Evolutionary conservation across 2,113 vertebrate genomes (phyloP), one percentile per base, ranked within the genome.

Genomic region (Hylia prasina): DNA sequence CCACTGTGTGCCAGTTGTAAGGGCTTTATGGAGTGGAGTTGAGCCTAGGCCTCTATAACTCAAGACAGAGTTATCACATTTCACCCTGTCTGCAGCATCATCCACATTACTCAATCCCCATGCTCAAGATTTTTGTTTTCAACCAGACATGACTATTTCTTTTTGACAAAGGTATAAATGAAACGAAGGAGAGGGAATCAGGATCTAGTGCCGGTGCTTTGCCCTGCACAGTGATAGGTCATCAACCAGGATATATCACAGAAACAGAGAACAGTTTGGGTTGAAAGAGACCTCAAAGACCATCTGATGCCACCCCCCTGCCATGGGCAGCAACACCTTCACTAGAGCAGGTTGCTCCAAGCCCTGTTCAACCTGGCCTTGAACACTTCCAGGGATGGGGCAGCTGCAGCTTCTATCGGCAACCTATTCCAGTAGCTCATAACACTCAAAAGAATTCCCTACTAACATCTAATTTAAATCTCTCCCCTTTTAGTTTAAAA

Each of bases 31-130:
- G 80, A 95, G 75, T 7, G 2, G 71, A 92, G 75, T 14, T 69
- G 79, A 90, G 90, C 57, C 57, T 53, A 48, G 75, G 71, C 63
- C 79, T 94, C 75, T 93, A 92, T 81, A 88, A 96, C 86, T 95
- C 85, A 92, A 90, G 94, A 90, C 75, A 83, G 93, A 85, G 79
- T 92, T 94, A 94, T 68, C 94, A 82, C 12, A 2, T 96, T 96
- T 96, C 82, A 64, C 54, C 35, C 71, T 66, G 63, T 91, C 92
- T 94, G 85, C 47, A 51, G 71, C 76, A 73, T 40, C 85, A 90
- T 77, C 64, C 2, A 3, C 75, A 85, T 82, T 1, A 16, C 69
- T 79, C 14, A 9, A 84, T 69, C 24, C n/a, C 40, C 71, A 57
- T 2, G 4, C 1, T 87, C 78, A 89, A 53, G 76, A 91, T 22